Evolutionary conservation across 2,888 invertebrate genomes (phyloP).

Genomic region (Tiliacea citrago): DNA sequence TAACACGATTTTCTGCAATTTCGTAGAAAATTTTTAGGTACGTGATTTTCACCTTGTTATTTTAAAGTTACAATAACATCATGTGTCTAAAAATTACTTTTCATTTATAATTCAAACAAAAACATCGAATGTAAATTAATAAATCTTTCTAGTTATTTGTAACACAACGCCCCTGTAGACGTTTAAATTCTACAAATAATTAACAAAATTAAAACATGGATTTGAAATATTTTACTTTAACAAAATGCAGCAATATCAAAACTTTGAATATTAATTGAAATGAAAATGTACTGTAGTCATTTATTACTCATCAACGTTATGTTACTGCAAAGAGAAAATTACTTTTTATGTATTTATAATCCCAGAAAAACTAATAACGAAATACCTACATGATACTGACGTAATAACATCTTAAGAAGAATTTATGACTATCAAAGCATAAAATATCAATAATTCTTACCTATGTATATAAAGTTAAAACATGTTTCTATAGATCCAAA

Average conservation of each 20-base stretch:
- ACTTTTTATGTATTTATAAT: background rate
- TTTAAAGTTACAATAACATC: no score
- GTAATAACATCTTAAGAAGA: background rate
- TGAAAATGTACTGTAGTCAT: background rate
- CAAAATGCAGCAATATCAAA: background rate
- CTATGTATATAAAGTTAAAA: constrained; percentile 1
- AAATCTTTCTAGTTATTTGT: background rate
- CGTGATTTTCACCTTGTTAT: no score
- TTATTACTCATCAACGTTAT: background rate
- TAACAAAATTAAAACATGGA: background rate
- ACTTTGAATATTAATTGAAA: background rate
- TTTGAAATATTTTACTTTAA: background rate
- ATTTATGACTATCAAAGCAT: background rate
- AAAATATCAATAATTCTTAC: no score
- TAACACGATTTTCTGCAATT: no score
- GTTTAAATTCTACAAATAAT: background rate
- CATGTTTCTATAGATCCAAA: constrained; percentile 6
- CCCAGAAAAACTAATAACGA: background rate
- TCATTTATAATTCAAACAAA: no score
- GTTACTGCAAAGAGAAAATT: no score
- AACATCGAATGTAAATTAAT: background rate
- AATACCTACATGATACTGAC: background rate
- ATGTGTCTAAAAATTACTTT: no score
- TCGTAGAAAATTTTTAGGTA: no score
- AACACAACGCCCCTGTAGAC: background rate